Percentiles rank a stretch among this genome's conserved stretches.
Evolutionary conservation across 2,113 vertebrate genomes (phyloP).

Genomic region (Scalopus aquaticus): DNA sequence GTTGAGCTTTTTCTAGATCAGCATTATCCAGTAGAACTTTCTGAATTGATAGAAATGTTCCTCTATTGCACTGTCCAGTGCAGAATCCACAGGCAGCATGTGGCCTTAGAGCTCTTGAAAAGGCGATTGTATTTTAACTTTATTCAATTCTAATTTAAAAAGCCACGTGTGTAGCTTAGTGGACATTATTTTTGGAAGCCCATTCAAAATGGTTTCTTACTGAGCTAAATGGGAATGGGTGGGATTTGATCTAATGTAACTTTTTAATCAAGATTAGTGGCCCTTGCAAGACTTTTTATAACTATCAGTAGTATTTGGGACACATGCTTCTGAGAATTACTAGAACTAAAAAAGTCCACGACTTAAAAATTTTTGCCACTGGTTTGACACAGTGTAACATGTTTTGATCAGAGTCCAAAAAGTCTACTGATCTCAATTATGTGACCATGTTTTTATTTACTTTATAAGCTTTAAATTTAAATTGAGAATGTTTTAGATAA

Average conservation of each 20-base stretch:
- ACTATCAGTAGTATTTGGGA: background rate
- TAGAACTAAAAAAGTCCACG: background rate
- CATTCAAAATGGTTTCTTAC: constrained; percentile 22
- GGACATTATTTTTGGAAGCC: background rate
- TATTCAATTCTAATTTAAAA: constrained; percentile 10
- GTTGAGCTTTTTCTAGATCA: background rate
- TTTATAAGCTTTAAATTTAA: constrained; percentile 53
- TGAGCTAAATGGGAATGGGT: background rate
- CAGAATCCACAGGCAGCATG: background rate
- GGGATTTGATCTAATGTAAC: background rate
- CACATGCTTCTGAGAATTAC: background rate
- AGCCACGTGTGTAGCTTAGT: background rate
- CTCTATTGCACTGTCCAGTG: background rate
- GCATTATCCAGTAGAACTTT: background rate
- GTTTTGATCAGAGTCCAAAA: background rate
- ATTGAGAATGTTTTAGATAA: constrained; percentile 30
- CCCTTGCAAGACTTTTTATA: constrained; percentile 30
- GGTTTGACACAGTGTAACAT: background rate
- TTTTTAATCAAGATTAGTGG: background rate
- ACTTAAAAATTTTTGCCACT: background rate
- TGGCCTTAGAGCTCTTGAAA: background rate
- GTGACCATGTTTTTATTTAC: constrained; percentile 8
- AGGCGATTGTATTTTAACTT: background rate
- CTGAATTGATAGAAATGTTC: background rate
- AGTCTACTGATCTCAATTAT: background rate